Evolutionary conservation across 2,888 invertebrate species (phyloP), one percentile per base, ranked within the genome.

Genomic region (Eumerus sabulonum): DNA sequence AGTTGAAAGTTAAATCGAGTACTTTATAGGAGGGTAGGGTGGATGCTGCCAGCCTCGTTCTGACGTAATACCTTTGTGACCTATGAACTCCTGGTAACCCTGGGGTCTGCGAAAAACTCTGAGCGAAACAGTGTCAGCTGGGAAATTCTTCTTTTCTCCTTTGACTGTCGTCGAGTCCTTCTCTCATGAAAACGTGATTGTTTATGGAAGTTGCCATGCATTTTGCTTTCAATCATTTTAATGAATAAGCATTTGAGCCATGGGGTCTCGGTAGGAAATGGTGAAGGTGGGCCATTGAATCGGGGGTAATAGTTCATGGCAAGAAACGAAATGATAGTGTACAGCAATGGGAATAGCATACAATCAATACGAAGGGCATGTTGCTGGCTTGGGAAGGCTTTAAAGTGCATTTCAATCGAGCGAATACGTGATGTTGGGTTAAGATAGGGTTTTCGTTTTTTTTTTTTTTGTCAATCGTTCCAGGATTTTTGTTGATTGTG

Each of bases 71-170:
- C 45, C 63, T 77, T 57, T 51, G 76, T 54, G 16, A 35, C 40
- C 54, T 44, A 44, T 42, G 48, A 9, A 11, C 14, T 50, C 19
- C 51, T 57, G 60, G 62, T 27, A 27, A 2, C 27, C 2, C 77
- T 73, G 72, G 72, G 59, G 72, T 77, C 63, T 47, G 59, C 77
- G 63, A 77, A 73, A 63, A 62, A 73, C 73, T 66, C 76, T 72
- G 66, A 72, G 42, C 76, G 53, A 53, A 68, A 63, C 59, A 53
- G 56, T n/a, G n/a, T 74, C 79, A 70, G 63, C 73, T 79, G 74
- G 68, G 68, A 74, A 51, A 11, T 5, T 11, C 5, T 11, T 9
- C 11, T 9, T 5, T 16, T 13, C 5, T 73, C 53, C 44, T 66
- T 56, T 72, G 62, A 63, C 50, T 51, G 27, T 72, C 48, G 18